Base-by-base conservation (phyloP, 2,888 invertebrate genomes). In the Hirtodrosophila cameraria region DNA sequence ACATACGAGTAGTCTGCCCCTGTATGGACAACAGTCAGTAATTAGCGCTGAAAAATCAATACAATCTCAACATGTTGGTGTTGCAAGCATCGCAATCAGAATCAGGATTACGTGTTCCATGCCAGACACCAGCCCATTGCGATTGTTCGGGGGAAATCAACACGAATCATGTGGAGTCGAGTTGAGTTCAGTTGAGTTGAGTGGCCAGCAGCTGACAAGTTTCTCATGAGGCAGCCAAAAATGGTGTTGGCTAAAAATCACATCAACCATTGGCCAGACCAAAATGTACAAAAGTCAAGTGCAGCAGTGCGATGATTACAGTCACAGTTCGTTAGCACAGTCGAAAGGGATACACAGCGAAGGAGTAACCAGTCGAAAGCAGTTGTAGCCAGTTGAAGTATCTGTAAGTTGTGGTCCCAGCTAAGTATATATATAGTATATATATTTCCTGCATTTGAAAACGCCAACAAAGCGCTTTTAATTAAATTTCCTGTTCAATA, bases 401-500 rank as follows among this genome's bases (percentile, higher is more conserved):
- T 20, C 45, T 25, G 62, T 67, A 61, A 73, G 69, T 63, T 74
- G 58, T 45, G 75, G 63, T 43, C 36, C 45, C 13, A 6, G 20
- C 43, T 45, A 54, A 39, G 13, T 39, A 23, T n/a, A n/a, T n/a
- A n/a, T n/a, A n/a, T n/a, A n/a, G n/a, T n/a, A n/a, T n/a, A 30
- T 41, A 43, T 30, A 64, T 65, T 54, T 49, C 23, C 55, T 36
- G 45, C 39, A 58, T 48, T 62, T 46, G 48, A 39, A 58, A 67
- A 42, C 46, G 41, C 27, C 36, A 58, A 45, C 57, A 50, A 69
- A 62, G 57, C 62, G 59, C 69, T 70, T 83, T 80, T 80, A 80
- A 86, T 85, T 82, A 68, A 80, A 85, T 83, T 86, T 86, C 73
- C 83, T 69, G 66, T 82, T 75, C 65, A 55, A 62, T 66, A 28